These are phyloP conservation scores for Echinometra lucunter DNA, from an alignment of 53 echinoderm and acorn worm genomes.

Conservation along the genomic window DNA sequence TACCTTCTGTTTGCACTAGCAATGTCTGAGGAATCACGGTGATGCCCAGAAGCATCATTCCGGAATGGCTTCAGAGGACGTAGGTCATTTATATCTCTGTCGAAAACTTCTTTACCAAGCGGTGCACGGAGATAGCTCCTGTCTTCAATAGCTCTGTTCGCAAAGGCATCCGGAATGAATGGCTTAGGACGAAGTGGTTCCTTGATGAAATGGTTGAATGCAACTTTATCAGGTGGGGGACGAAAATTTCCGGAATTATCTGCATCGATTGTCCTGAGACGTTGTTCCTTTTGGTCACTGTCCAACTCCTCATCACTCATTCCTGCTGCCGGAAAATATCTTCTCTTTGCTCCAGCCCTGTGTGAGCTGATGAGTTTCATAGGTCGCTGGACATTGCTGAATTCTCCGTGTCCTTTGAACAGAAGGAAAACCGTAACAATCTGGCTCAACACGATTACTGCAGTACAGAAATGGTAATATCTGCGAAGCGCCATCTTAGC, in stretches of 20 bases:
- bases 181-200: background rate
- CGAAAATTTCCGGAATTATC: background rate
- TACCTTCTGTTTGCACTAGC: background rate
- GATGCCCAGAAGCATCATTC: background rate
- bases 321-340: background rate
- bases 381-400: background rate
- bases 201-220: background rate
- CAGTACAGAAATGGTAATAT: background rate
- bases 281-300: background rate
- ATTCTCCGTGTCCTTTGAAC: background rate
- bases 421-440: background rate
- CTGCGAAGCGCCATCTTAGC: conserved; percentile 28
- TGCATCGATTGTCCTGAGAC: background rate
- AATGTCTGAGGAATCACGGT: background rate
- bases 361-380: background rate
- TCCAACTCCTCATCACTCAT: background rate
- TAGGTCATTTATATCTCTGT: background rate
- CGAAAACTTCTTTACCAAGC: background rate
- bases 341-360: background rate
- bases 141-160: background rate
- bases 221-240: background rate
- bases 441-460: background rate
- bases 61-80: background rate
- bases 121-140: background rate
- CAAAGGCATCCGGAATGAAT: background rate